Base-by-base conservation (phyloP, 2,888 invertebrate genomes). In the Dryobotodes eremita region DNA sequence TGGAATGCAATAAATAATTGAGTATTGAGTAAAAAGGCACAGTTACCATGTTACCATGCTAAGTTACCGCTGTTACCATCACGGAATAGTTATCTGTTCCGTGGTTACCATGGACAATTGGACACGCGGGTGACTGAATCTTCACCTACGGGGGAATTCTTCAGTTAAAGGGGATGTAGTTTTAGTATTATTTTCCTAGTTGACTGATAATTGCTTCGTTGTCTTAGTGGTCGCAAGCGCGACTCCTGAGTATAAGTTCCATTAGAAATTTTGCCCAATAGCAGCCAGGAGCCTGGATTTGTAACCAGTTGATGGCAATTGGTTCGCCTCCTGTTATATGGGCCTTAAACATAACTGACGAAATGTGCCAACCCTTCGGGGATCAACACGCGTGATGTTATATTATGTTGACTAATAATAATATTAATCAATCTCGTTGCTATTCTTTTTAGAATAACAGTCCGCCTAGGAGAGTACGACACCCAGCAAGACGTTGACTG, bases 391-490 rank as follows among this genome's bases (percentile, higher is more conserved):
- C 13, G 0, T 42, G 15, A 55, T 10, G 8, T 42, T 36, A 46
- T 10, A 5, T 42, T 36, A 23, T 20, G 5, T 42, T 36, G 6
- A 68, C 11, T n/a, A 13, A 20, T 20, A 4, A 6, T 36, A 3
- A 75, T 75, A 48, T 55, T 46, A 53, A 57, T 31, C 0, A 46
- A 36, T 31, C n/a, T 26, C 0, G 17, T 69, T 61, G 0, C 0
- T 26, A 1, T 50, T 20, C 0, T 17, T 77, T 86, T n/a, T 88
- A 97, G 97, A 79, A 93, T 95, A 83, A 94, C 96, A 62, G 97
- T 97, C 5, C 97, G 98, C 20, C 93, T 98, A 61, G 98, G 98
- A 1, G 98, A 98, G 93, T 98, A 98, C 88, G 97, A 98, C 89
- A 97, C 96, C 0, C 97, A 97, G 85, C 97, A 96, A 1, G 97